These are phyloP conservation scores for Bathynomus jamesi DNA, from an alignment of 1,140 invertebrate genomes.

Conservation along the genomic window DNA sequence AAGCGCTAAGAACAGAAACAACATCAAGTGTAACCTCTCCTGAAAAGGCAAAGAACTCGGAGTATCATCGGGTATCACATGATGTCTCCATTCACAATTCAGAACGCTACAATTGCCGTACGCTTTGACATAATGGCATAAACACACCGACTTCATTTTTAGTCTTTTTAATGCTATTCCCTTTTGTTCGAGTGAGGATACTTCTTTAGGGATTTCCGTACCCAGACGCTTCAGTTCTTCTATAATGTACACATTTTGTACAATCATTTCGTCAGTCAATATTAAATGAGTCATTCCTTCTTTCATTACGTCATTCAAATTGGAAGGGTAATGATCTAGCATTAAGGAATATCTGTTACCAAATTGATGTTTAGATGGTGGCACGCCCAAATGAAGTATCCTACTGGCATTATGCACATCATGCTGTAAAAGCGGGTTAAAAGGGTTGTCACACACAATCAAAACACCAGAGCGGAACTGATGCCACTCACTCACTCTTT, in stretches of 20 bases:
- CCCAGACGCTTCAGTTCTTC: background rate
- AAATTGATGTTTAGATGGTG: background rate
- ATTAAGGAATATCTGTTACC: background rate
- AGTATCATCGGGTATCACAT: background rate
- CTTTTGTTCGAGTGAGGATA: background rate
- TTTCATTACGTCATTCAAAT: background rate
- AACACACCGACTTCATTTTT: background rate
- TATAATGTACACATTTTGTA: background rate
- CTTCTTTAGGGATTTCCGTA: background rate
- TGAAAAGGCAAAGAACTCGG: background rate
- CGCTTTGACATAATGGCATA: background rate
- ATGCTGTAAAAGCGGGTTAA: background rate
- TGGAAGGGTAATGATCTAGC: background rate
- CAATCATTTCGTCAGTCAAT: background rate
- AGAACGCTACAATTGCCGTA: background rate
- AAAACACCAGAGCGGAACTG: background rate
- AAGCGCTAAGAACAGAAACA: background rate
- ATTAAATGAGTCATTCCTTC: background rate
- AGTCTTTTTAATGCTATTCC: background rate
- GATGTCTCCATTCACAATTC: background rate
- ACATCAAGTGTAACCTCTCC: background rate
- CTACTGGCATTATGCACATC: background rate
- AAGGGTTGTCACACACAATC: background rate
- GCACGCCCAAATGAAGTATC: background rate
- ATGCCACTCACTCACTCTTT: background rate